phyloP scores from a whole-genome alignment of 2,113 vertebrate species.

The Campylomormyrus tamandua region DNA sequence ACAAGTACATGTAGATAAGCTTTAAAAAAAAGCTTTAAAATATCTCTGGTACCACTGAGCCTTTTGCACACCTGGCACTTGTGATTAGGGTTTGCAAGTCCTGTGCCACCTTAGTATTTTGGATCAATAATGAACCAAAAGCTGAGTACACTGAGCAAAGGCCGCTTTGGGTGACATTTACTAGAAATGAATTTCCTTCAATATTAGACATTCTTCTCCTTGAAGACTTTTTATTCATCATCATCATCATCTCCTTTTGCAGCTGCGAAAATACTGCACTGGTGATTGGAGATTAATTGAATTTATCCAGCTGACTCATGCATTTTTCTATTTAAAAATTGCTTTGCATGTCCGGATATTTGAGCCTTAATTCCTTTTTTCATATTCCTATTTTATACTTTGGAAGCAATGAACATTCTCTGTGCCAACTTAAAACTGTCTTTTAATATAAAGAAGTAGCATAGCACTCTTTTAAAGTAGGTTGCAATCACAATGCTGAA shows the following conservation, averaged over 20 bases:
- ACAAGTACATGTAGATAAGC: neutral
- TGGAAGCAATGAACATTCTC: neutral
- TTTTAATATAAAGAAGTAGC: neutral
- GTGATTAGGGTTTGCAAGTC: neutral
- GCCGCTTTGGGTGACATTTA: neutral
- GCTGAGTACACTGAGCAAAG: neutral
- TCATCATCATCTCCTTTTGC: neutral
- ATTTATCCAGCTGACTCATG: neutral
- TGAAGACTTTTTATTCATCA: neutral
- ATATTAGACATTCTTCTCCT: neutral
- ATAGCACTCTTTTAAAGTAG: neutral
- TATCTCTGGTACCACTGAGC: neutral
- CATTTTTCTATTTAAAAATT: conserved; percentile 1
- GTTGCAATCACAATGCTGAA: conserved; percentile 11
- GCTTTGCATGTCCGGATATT: neutral
- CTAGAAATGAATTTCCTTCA: neutral
- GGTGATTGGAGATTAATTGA: neutral
- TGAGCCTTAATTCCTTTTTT: neutral
- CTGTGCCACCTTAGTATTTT: neutral
- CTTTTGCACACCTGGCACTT: neutral
- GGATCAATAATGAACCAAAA: neutral
- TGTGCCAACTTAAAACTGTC: conserved; percentile 5
- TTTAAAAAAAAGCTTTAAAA: neutral
- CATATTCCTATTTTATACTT: neutral
- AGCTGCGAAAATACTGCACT: conserved; percentile 5